Evolutionary conservation across 2,113 vertebrate species (phyloP).

Genomic region (Porphyrio hochstetteri): DNA sequence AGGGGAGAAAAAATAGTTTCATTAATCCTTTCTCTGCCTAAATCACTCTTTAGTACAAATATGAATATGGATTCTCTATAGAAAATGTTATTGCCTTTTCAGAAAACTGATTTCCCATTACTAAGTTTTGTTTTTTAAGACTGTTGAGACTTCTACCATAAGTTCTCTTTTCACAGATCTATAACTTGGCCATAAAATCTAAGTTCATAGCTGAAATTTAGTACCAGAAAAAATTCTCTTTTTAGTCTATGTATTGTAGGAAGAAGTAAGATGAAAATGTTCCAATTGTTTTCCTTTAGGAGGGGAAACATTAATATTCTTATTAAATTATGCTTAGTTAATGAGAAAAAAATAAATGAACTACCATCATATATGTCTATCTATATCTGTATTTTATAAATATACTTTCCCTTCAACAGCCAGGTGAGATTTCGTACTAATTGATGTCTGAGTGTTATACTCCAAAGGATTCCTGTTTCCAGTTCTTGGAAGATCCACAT

Average conservation of each 20-base stretch:
- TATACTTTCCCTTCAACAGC: not conserved
- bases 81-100: conserved; percentile 37
- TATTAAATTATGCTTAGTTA: not conserved
- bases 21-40: not conserved
- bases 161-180: conserved; percentile 20
- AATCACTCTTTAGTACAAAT: not conserved
- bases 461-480: not conserved
- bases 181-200: conserved; percentile 44
- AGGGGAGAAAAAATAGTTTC: not conserved
- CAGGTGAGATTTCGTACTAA: not conserved
- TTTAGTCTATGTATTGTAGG: not conserved
- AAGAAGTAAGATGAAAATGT: not conserved
- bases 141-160: not conserved
- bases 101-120: conserved; percentile 2
- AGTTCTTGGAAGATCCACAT: not conserved
- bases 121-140: conserved; percentile 42
- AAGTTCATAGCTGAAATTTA: conserved; percentile 22
- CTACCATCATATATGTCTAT: too few species aligned
- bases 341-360: not conserved
- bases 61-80: conserved; percentile 39
- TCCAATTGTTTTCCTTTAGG: not conserved
- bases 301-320: not conserved
- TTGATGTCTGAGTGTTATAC: not conserved
- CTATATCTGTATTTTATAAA: not conserved
- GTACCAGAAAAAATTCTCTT: conserved; percentile 38